Conservation (phyloP, 2,113 vertebrate genomes). For the Synchiropus splendidus region DNA sequence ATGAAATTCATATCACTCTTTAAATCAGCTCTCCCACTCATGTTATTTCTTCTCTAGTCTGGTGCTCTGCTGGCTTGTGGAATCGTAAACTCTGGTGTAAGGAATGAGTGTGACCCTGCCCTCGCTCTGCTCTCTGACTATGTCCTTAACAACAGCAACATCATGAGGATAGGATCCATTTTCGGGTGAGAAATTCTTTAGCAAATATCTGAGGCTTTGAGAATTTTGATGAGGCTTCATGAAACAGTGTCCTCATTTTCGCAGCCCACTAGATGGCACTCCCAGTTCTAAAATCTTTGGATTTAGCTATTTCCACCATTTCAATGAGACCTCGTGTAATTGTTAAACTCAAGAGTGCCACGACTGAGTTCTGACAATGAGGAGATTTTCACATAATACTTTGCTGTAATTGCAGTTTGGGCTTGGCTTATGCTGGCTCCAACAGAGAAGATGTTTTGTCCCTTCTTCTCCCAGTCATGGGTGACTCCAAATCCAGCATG, state of each 20-base stretch:
- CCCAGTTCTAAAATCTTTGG: background rate
- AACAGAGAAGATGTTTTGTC: slow-evolving; percentile 95
- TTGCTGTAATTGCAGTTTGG: slow-evolving; percentile 66
- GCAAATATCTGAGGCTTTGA: background rate
- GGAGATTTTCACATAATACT: slow-evolving; percentile 3
- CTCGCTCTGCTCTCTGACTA: slow-evolving; percentile 93
- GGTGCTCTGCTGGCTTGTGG: slow-evolving; percentile 94
- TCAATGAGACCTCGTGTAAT: too few species aligned
- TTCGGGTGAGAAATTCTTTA: slow-evolving; percentile 79
- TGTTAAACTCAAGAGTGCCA: too few species aligned
- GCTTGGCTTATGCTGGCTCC: slow-evolving; percentile 91
- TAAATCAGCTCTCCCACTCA: background rate
- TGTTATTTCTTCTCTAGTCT: slow-evolving; percentile 62
- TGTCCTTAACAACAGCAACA: slow-evolving; percentile 94
- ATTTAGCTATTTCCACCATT: background rate
- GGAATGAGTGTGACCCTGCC: slow-evolving; percentile 96
- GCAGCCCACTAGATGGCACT: too few species aligned
- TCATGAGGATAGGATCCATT: slow-evolving; percentile 96
- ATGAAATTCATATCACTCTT: too few species aligned
- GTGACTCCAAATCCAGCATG: slow-evolving; percentile 97
- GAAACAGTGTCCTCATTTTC: too few species aligned
- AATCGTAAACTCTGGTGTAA: slow-evolving; percentile 94
- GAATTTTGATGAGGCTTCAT: background rate
- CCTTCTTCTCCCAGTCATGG: slow-evolving; percentile 93
- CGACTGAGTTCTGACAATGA: too few species aligned